Evolutionary conservation across 2,113 vertebrate species (phyloP).

Genomic region (Hippocampus zosterae): DNA sequence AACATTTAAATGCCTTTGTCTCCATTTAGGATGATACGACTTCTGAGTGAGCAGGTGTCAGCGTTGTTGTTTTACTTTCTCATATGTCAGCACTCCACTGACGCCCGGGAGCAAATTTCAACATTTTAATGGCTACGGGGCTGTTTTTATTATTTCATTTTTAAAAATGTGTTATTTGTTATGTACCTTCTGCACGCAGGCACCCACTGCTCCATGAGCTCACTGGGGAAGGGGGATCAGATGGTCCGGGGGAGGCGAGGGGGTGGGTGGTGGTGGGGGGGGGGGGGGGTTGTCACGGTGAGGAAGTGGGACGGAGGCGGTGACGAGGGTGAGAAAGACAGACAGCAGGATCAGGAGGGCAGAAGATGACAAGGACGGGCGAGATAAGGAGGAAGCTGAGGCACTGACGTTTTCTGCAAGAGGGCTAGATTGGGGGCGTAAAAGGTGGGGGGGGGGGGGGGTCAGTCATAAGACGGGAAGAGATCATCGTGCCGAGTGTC

Average conservation of each 20-base stretch:
- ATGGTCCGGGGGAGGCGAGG: constrained; percentile 9
- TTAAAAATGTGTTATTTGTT: not conserved
- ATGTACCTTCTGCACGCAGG: not conserved
- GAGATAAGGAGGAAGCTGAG: not conserved
- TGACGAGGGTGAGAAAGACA: not conserved
- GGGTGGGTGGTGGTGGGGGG: too few species aligned
- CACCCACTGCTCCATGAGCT: not conserved
- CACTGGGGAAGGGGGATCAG: constrained; percentile 7
- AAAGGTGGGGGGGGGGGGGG: too few species aligned
- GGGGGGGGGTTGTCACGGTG: not conserved
- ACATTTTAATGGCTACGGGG: not conserved
- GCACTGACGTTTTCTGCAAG: not conserved
- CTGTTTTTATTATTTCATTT: not conserved
- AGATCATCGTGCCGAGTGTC: constrained; percentile 62
- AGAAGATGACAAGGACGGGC: constrained; percentile 3
- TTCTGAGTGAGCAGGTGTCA: not conserved
- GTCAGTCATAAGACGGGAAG: constrained; percentile 26
- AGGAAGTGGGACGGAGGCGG: not conserved
- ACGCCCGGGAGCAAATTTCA: not conserved
- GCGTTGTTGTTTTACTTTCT: not conserved
- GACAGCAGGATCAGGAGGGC: not conserved
- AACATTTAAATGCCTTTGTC: too few species aligned
- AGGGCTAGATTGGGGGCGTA: not conserved
- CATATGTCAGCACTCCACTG: not conserved
- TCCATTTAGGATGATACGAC: too few species aligned